These are phyloP conservation scores for Crambe crambe DNA, from an alignment of 37 sponge, comb jelly and placozoan genomes.

Conservation along the genomic window DNA sequence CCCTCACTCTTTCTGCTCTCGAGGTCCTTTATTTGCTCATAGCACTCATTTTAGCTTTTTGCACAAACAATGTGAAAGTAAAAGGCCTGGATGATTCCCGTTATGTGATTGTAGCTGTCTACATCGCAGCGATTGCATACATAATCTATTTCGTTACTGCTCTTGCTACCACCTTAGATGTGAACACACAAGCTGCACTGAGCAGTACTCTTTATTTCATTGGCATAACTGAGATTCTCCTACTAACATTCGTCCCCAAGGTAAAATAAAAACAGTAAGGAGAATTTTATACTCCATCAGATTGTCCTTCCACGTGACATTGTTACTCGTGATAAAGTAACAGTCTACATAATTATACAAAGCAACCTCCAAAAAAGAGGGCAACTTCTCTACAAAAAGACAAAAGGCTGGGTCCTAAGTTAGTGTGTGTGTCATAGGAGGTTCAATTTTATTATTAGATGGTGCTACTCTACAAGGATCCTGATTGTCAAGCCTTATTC, in stretches of 20 bases:
- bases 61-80: constrained; percentile 46
- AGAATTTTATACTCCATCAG: too few relatives aligned
- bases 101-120: constrained; percentile 40
- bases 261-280: too few relatives aligned
- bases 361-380: too few relatives aligned
- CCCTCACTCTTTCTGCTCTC: background rate
- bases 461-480: too few relatives aligned
- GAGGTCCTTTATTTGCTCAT: constrained; percentile 27
- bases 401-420: too few relatives aligned
- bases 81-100: constrained; percentile 50
- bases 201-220: constrained; percentile 5
- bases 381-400: too few relatives aligned
- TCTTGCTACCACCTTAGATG: constrained; percentile 4
- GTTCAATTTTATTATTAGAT: too few relatives aligned
- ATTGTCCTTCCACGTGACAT: too few relatives aligned
- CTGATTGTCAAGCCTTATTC: too few relatives aligned
- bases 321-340: too few relatives aligned
- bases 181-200: constrained; percentile 9
- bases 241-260: constrained; percentile 34
- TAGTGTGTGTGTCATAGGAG: too few relatives aligned
- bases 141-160: constrained; percentile 14
- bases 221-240: constrained; percentile 29
- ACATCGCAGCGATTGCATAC: constrained; percentile 28
- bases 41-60: constrained; percentile 48
- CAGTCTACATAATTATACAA: too few relatives aligned